A percentile compares a stretch with the other conserved stretches of the same genome.
phyloP scores from a whole-genome alignment of 2,888 invertebrate species.

The Theodoxus fluviatilis region DNA sequence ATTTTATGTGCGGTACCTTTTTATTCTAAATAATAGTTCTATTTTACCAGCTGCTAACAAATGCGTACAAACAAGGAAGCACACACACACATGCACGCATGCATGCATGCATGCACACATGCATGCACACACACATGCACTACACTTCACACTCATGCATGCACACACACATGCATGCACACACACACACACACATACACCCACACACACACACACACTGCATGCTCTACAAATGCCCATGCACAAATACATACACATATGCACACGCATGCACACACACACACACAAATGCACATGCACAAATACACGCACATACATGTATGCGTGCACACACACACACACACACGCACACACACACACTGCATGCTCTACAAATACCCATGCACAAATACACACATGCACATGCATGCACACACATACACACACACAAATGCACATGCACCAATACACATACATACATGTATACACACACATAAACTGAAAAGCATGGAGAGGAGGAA shows the following conservation, averaged over 20 bases:
- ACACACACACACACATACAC: not conserved
- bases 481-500: no score
- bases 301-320: not conserved
- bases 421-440: slow-evolving; percentile 7
- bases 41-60: no score
- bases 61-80: no score
- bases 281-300: not conserved
- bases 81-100: no score
- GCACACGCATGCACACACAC: slow-evolving; percentile 33
- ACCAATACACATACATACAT: no score
- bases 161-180: not conserved
- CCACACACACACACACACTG: not conserved
- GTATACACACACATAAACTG: no score
- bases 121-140: slow-evolving; percentile 70
- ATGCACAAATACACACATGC: not conserved
- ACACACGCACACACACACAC: slow-evolving; percentile 19
- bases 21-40: no score
- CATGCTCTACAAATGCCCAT: not conserved
- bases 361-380: not conserved
- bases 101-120: no score
- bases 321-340: not conserved
- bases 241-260: not conserved
- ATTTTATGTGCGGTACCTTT: no score
- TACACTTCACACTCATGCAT: slow-evolving; percentile 63
- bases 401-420: not conserved